A percentile compares a stretch with the other conserved stretches of the same genome.
Evolutionary conservation across 1,140 invertebrate genomes (phyloP).

Genomic region (Apolygus lucorum): DNA sequence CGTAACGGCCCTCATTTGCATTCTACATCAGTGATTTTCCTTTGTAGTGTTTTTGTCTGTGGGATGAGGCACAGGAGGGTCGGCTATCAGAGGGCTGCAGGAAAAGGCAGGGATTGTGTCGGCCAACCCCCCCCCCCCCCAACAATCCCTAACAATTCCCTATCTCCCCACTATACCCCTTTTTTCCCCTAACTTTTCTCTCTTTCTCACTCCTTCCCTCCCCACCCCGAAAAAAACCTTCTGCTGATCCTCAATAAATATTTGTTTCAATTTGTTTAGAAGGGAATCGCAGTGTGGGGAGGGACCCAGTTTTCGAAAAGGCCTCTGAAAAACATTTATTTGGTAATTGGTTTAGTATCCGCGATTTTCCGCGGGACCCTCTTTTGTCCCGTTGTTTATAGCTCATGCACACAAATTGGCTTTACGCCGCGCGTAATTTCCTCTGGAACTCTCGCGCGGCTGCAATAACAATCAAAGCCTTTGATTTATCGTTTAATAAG

Average conservation of each 20-base stretch:
- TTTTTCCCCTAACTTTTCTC: too few relatives aligned
- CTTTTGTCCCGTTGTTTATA: not conserved
- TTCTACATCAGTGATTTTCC: slow-evolving; percentile 26
- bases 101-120: not conserved
- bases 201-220: too few relatives aligned
- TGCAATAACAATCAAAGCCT: not conserved
- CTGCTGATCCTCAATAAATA: slow-evolving; percentile 6
- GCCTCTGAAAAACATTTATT: slow-evolving; percentile 10
- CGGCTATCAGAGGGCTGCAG: not conserved
- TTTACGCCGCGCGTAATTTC: not conserved
- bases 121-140: slow-evolving; percentile 4
- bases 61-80: slow-evolving; percentile 1
- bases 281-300: slow-evolving; percentile 1
- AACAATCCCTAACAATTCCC: not conserved
- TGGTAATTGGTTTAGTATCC: slow-evolving; percentile 16
- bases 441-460: not conserved
- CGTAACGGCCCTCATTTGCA: slow-evolving; percentile 20
- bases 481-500: slow-evolving; percentile 6
- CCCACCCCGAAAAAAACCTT: too few relatives aligned
- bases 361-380: not conserved
- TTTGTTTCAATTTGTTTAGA: slow-evolving; percentile 14
- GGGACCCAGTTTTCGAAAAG: not conserved
- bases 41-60: slow-evolving; percentile 15
- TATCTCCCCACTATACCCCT: slow-evolving; percentile 11
- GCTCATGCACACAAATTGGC: not conserved